Conservation (phyloP, 2,888 invertebrate species). For the Micoletzkya japonica region DNA sequence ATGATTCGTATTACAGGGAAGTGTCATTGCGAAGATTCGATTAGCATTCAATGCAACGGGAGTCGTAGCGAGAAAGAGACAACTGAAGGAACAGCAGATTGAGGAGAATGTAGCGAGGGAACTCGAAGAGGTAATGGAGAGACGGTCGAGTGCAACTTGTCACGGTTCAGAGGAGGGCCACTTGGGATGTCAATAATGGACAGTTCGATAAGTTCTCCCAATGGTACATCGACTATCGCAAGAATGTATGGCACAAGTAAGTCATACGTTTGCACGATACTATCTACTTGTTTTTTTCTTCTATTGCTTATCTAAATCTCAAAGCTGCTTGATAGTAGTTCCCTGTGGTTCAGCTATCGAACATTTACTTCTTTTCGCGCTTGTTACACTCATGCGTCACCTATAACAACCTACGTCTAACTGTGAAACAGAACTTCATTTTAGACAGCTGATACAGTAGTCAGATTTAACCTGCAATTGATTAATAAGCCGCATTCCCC, state of each 20-base stretch:
- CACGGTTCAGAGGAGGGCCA: constrained; percentile 39
- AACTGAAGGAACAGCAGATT: constrained; percentile 59
- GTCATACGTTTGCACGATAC: constrained; percentile 26
- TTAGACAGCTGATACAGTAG: no score
- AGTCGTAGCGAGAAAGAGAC: constrained; percentile 48
- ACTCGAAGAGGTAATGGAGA: constrained; percentile 34
- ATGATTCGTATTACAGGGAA: constrained; percentile 48
- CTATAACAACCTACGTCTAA: no score
- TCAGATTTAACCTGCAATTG: no score
- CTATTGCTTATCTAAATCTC: no score
- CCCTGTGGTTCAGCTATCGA: no score
- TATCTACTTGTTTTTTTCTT: no score
- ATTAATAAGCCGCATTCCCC: no score
- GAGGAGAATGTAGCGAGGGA: constrained; percentile 48
- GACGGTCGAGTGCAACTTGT: background rate
- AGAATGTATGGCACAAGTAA: constrained; percentile 62
- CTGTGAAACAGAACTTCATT: no score
- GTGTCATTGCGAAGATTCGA: constrained; percentile 62
- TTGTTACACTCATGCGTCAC: no score
- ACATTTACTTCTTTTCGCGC: no score
- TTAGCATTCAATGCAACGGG: constrained; percentile 62
- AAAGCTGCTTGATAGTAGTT: no score
- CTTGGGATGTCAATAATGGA: constrained; percentile 61
- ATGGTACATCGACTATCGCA: constrained; percentile 62
- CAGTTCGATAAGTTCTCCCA: constrained; percentile 62